Base-by-base conservation (phyloP, 1,140 invertebrate species). In the Gryllus bimaculatus region DNA sequence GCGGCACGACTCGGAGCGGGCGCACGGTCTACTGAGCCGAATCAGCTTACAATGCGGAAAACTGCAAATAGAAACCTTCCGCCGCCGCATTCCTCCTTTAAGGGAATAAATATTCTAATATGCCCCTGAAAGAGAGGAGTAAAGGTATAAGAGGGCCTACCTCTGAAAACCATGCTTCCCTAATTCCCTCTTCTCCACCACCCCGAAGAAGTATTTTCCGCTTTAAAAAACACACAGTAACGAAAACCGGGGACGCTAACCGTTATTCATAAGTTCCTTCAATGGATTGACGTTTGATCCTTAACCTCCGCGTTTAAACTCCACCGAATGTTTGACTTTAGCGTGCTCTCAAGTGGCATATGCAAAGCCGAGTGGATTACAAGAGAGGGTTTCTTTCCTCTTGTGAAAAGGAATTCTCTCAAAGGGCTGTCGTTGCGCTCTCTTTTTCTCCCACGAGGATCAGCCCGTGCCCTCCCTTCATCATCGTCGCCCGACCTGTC, bases 251-350 rank as follows among this genome's bases (percentile, higher is more conserved):
- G 54, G 73, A 49, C 48, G 73, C 39, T 75, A 76, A 81, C 75
- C 39, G 78, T 66, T 79, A 81, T 81, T 81, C 78, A 79, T 81
- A 81, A 81, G 80, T 75, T 79, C 54, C 74, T 48, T 81, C 78
- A 81, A 81, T 81, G 79, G 80, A 81, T 81, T 81, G 78, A 81
- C 80, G 80, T 81, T 79, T 81, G 80, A 79, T 81, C 74, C 80
- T 81, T 79, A 80, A 78, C 80, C 77, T 73, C 26, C 54, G 54
- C 74, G 80, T 80, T 80, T 80, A 81, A 81, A 79, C 80, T 78
- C 75, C 74, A 18, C 74, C 76, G 48, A 81, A 81, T 81, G 80
- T 81, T 81, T 81, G 80, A 81, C 80, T 81, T 81, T 76, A 47
- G 75, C 49, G 48, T n/a, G 80, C 80, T 79, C 80, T 79, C 80